Percentiles rank a stretch among this genome's conserved stretches.
These are phyloP conservation scores for Tetragonula carbonaria DNA, from an alignment of 2,888 invertebrate genomes.

Conservation along the genomic window DNA sequence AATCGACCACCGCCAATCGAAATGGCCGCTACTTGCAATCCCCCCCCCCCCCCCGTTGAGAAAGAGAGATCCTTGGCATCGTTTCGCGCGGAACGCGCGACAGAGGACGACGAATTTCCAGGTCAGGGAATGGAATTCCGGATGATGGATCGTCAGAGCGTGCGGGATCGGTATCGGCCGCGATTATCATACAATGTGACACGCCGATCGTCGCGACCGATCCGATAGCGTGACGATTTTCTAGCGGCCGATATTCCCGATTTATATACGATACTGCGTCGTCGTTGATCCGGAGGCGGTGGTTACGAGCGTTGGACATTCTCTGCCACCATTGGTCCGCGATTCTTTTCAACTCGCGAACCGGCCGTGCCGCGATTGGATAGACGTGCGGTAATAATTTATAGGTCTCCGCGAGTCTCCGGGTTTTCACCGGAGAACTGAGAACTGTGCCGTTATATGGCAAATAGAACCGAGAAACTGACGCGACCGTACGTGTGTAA, in stretches of 20 bases:
- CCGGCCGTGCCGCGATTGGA: slow-evolving; percentile 62
- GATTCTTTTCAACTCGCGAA: slow-evolving; percentile 50
- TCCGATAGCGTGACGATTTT: slow-evolving; percentile 22
- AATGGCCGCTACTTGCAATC: slow-evolving; percentile 35
- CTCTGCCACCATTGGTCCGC: slow-evolving; percentile 64
- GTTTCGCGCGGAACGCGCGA: slow-evolving; percentile 9
- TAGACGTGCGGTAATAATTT: slow-evolving; percentile 64
- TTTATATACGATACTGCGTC: slow-evolving; percentile 43
- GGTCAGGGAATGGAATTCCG: slow-evolving; percentile 45
- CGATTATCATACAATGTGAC: slow-evolving; percentile 57
- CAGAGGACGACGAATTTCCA: slow-evolving; percentile 36
- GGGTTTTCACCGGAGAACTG: slow-evolving; percentile 35
- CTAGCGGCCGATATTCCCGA: slow-evolving; percentile 37
- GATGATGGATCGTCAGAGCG: slow-evolving; percentile 24
- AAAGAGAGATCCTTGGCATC: slow-evolving; percentile 42
- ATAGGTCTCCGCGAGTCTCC: slow-evolving; percentile 56
- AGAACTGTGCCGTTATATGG: slow-evolving; percentile 60
- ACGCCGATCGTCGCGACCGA: slow-evolving; percentile 20
- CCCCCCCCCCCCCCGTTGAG: neutral
- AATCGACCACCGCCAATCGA: slow-evolving; percentile 5
- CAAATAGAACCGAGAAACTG: slow-evolving; percentile 32
- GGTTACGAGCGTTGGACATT: slow-evolving; percentile 63
- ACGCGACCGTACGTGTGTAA: slow-evolving; percentile 21
- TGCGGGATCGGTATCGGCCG: slow-evolving; percentile 1
- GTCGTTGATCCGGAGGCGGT: slow-evolving; percentile 60